Percentiles rank a stretch among this genome's conserved stretches.
Evolutionary conservation across 2,888 invertebrate genomes (phyloP).

Genomic region (Anthophora plumipes): DNA sequence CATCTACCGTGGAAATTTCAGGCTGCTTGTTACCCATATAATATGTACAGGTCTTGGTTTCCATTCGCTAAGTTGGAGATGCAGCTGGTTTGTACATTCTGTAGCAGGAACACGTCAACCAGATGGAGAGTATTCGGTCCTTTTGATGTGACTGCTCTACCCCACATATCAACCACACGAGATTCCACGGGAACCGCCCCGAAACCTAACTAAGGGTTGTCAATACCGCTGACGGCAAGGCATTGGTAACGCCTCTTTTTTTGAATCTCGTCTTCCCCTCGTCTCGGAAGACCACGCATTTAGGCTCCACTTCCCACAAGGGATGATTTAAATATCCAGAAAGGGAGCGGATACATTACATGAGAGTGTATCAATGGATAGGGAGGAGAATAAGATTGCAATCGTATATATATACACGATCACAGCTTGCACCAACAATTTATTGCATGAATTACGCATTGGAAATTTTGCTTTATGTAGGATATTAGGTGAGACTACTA

Average conservation of each 20-base stretch:
- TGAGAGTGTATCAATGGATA: slow-evolving; percentile 19
- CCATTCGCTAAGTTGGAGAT: slow-evolving; percentile 28
- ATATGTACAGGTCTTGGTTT: slow-evolving; percentile 19
- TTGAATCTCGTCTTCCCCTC: slow-evolving; percentile 19
- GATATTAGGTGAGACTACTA: no score
- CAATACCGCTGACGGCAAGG: slow-evolving; percentile 55
- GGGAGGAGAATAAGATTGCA: neutral
- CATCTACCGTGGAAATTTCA: slow-evolving; percentile 10
- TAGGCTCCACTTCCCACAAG: neutral
- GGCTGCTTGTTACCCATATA: slow-evolving; percentile 23
- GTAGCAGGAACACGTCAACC: slow-evolving; percentile 33
- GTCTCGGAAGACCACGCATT: slow-evolving; percentile 2
- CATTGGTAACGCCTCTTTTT: slow-evolving; percentile 61
- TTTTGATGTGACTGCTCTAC: slow-evolving; percentile 55
- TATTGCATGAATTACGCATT: neutral
- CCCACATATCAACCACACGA: slow-evolving; percentile 47
- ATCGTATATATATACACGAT: neutral
- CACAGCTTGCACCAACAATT: neutral
- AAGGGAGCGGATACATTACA: slow-evolving; percentile 8
- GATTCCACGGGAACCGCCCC: slow-evolving; percentile 36
- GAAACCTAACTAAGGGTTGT: slow-evolving; percentile 48
- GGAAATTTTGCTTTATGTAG: no score
- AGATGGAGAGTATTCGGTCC: slow-evolving; percentile 58
- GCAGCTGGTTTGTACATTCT: slow-evolving; percentile 56
- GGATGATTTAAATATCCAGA: slow-evolving; percentile 16